Base-by-base conservation (phyloP, 2,888 invertebrate genomes). In the Aricia artaxerxes region DNA sequence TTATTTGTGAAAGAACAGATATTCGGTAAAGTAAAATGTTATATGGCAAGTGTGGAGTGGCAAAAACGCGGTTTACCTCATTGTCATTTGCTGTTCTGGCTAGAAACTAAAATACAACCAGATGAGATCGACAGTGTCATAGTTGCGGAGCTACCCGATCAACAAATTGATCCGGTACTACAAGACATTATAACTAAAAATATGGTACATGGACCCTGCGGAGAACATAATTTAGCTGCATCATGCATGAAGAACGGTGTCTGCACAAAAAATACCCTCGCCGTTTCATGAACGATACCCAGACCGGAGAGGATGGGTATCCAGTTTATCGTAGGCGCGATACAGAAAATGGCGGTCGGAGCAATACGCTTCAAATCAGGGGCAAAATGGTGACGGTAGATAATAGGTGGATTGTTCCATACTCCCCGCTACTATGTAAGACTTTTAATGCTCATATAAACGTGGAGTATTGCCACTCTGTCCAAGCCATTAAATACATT, bases 401-500 rank as follows among this genome's bases (percentile, higher is more conserved):
- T 61, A 82, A 83, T 61, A 77, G 82, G 24, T 84, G 82, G 82
- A 77, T 84, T 40, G 82, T 83, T 44, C 81, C 83, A 5, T 83
- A 82, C 72, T 80, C 76, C 4, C 82, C 82, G 69, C 6, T 85
- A 57, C 53, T 84, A 11, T 83, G 75, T 44, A 75, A 72, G 49
- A 78, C 80, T 1, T 82, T 82, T 80, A 80, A 82, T 7, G 77
- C 81, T 60, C 82, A 83, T 64, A 81, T 83, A 64, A 83, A 83
- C 44, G 80, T 90, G 5, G 89, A 90, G 79, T 85, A 77, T 78
- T 93, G 90, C 80, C 85, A 84, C 81, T 90, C 88, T 0, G 88
- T 92, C 0, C 87, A 89, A 80, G 84, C 86, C 0, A 88, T 89
- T 16, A 89, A 89, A 85, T 85, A 84, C 53, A 83, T 83, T 31